Evolutionary conservation across 2,113 vertebrate species (phyloP).

Genomic region (Rynchops niger): DNA sequence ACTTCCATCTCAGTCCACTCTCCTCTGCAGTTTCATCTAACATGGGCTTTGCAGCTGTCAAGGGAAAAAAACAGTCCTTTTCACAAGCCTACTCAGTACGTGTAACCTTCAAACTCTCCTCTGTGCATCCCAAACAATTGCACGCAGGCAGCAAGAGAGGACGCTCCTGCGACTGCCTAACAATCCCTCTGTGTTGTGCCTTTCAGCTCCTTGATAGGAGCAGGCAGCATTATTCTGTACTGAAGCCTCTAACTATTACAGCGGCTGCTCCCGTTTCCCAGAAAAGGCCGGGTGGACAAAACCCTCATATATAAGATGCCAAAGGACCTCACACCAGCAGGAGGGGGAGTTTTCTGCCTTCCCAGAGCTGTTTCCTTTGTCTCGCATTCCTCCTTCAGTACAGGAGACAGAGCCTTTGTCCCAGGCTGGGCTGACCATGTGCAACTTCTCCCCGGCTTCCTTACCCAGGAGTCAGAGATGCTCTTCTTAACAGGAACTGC

Average conservation of each 20-base stretch:
- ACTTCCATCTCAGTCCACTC: conserved; percentile 19
- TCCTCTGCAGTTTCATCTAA: not conserved
- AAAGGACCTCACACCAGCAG: conserved; percentile 45
- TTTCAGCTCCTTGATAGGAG: conserved; percentile 26
- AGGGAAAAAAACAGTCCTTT: not conserved
- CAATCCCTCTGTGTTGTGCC: conserved; percentile 5
- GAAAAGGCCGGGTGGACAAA: not conserved
- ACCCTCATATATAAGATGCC: not conserved
- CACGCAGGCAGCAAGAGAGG: not conserved
- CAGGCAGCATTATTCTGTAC: not conserved
- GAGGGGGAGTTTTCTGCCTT: conserved; percentile 33
- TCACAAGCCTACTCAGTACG: not conserved
- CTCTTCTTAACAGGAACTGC: not conserved
- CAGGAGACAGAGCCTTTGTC: conserved; percentile 27
- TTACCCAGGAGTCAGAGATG: not conserved
- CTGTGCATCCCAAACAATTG: conserved; percentile 15
- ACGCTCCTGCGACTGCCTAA: not conserved
- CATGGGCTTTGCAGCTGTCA: not conserved
- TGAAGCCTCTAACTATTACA: conserved; percentile 25
- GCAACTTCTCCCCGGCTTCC: not conserved
- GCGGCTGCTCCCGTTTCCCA: not conserved
- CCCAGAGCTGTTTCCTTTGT: not conserved
- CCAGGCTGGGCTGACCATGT: not conserved
- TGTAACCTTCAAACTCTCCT: conserved; percentile 9
- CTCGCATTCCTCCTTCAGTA: conserved; percentile 5